Conservation (phyloP, 2,797 vertebrate species). For the Cossypha polioptera region DNA sequence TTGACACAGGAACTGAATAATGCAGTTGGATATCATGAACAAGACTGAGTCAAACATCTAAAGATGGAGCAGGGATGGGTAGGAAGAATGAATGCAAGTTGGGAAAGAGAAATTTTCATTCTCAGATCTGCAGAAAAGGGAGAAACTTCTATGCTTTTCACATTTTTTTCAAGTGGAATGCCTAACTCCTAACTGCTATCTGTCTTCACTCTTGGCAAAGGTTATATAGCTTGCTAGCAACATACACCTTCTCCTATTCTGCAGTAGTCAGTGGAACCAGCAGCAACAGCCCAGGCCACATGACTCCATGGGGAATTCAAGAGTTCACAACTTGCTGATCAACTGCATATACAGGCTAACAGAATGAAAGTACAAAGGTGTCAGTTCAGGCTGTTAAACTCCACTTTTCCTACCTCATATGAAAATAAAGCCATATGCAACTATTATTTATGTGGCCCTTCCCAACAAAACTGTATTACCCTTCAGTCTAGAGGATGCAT, state of each 20-base stretch:
- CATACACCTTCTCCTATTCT: background rate
- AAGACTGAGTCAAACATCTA: background rate
- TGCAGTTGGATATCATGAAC: background rate
- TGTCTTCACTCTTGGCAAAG: background rate
- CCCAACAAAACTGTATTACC: background rate
- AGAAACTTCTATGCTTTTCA: background rate
- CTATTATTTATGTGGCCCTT: background rate
- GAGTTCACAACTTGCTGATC: background rate
- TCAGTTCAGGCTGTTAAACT: background rate
- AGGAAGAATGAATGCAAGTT: accelerated
- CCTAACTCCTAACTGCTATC: background rate
- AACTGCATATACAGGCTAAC: background rate
- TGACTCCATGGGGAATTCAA: background rate
- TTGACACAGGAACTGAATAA: background rate
- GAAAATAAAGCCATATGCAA: background rate
- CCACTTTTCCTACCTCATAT: background rate
- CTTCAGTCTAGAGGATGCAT: background rate
- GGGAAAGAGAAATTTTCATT: background rate
- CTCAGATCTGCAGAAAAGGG: background rate
- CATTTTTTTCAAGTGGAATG: background rate
- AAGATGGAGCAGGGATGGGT: background rate
- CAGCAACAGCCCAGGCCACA: background rate
- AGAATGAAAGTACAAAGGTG: background rate
- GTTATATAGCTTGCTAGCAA: background rate
- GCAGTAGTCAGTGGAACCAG: background rate